phyloP scores from a whole-genome alignment of 2,888 invertebrate genomes.

The Cerastis leucographa region DNA sequence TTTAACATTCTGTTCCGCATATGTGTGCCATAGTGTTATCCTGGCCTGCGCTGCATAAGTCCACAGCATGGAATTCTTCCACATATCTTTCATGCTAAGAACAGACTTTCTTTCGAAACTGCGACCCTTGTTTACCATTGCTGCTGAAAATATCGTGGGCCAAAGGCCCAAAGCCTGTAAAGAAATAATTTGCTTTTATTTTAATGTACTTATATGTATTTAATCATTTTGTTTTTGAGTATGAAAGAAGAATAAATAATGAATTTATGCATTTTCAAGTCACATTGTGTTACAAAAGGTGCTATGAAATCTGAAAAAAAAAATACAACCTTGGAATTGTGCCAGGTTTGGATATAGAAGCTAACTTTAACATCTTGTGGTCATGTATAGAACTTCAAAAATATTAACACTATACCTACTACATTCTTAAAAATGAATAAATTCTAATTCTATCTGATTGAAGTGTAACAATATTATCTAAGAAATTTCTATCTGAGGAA shows the following conservation, averaged over 20 bases:
- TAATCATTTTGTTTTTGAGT: not conserved
- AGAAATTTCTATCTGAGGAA: not conserved
- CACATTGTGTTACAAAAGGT: no score
- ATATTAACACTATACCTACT: no score
- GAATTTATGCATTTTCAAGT: not conserved
- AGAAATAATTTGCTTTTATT: not conserved
- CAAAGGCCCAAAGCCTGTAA: slow-evolving; percentile 47
- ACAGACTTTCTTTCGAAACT: slow-evolving; percentile 69
- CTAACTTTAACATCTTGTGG: no score
- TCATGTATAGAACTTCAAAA: no score
- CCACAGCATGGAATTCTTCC: slow-evolving; percentile 74
- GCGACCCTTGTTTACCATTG: slow-evolving; percentile 68
- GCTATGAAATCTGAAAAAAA: not conserved
- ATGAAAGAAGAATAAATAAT: not conserved
- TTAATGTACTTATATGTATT: not conserved
- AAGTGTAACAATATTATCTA: no score
- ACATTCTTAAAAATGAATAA: no score
- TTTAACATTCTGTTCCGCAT: slow-evolving; percentile 49
- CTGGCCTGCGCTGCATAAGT: slow-evolving; percentile 59
- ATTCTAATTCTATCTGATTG: not conserved
- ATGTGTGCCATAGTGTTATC: slow-evolving; percentile 50
- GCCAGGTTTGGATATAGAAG: not conserved
- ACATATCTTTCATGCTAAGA: slow-evolving; percentile 62
- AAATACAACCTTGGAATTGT: not conserved
- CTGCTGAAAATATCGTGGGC: slow-evolving; percentile 65